Conservation (phyloP, 2,888 invertebrate species). For the Athalia cordata region DNA sequence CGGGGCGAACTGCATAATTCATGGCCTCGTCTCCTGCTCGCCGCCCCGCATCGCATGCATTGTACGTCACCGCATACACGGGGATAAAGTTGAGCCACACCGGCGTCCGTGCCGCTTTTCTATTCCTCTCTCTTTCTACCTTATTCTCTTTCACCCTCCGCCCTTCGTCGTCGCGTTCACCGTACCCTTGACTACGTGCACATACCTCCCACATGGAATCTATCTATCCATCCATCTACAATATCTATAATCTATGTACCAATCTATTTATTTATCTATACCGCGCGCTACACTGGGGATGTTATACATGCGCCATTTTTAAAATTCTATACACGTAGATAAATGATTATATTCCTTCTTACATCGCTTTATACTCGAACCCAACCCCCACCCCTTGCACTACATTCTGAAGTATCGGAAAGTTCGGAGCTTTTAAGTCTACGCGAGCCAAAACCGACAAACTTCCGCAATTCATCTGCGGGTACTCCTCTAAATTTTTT, state of each 20-base stretch:
- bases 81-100: constrained; percentile 61
- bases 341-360: too few species aligned
- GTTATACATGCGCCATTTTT: too few species aligned
- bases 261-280: neutral
- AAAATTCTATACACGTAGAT: too few species aligned
- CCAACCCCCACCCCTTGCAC: too few species aligned
- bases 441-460: too few species aligned
- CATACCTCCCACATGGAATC: constrained; percentile 30
- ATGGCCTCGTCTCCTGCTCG: constrained; percentile 61
- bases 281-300: neutral
- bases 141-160: neutral
- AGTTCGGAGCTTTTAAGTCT: too few species aligned
- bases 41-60: constrained; percentile 60
- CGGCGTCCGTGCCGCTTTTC: neutral
- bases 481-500: too few species aligned
- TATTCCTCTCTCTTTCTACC: neutral
- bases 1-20: constrained; percentile 72
- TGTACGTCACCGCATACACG: constrained; percentile 57
- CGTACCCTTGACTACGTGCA: constrained; percentile 24
- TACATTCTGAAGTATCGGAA: too few species aligned
- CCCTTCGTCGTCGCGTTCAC: neutral
- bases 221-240: neutral
- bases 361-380: too few species aligned
- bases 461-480: too few species aligned
- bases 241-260: neutral